phyloP scores from a whole-genome alignment of 2,797 vertebrate genomes.

The Myotis planiceps region DNA sequence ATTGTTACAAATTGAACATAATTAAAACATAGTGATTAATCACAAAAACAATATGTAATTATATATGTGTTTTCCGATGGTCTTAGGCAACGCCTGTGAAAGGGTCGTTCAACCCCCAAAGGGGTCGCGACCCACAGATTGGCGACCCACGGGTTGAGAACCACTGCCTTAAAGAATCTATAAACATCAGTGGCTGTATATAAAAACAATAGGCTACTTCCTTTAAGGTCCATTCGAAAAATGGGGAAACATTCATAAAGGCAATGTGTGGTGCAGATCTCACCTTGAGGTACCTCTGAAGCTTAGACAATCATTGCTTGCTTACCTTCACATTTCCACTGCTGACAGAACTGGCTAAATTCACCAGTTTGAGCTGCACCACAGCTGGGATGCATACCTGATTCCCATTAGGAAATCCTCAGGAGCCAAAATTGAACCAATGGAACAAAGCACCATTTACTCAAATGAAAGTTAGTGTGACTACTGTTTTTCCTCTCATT shows the following conservation, averaged over 20 bases:
- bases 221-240: conserved; percentile 60
- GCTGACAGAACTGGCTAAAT: conserved; percentile 52
- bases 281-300: conserved; percentile 46
- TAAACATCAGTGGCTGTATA: conserved; percentile 52
- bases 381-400: conserved; percentile 52
- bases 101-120: too few relatives aligned
- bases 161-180: conserved; percentile 59
- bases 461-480: conserved; percentile 74
- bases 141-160: too few relatives aligned
- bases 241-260: conserved; percentile 68
- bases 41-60: too few relatives aligned
- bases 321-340: conserved; percentile 69
- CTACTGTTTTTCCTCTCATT: conserved; percentile 44
- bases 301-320: not conserved
- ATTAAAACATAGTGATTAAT: too few relatives aligned
- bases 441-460: conserved; percentile 70
- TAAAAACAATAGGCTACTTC: conserved; percentile 75
- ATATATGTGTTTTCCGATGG: too few relatives aligned
- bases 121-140: too few relatives aligned
- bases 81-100: too few relatives aligned
- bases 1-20: too few relatives aligned
- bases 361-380: conserved; percentile 37
- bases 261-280: conserved; percentile 19
- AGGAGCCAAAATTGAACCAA: conserved; percentile 54
- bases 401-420: conserved; percentile 74